Evolutionary conservation across 2,888 invertebrate genomes (phyloP), one percentile per base, ranked within the genome.

Genomic region (Aleiodes alternator): DNA sequence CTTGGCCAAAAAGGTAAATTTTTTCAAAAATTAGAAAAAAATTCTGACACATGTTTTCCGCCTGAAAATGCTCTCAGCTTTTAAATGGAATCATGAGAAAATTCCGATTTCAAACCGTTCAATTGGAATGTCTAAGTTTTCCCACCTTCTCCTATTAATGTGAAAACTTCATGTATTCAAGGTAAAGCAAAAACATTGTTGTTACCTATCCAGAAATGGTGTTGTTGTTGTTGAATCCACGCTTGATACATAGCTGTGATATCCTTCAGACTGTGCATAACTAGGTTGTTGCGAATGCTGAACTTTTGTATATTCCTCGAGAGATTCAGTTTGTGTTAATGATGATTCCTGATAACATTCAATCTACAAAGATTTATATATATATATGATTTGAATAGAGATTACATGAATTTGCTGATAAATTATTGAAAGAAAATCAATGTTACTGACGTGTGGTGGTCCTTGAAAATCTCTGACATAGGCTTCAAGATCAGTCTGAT

Each of bases 201-300:
- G 34, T 56, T 38, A 71, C 61, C 68, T 66, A 51, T 56, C 55
- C 11, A 61, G 59, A 57, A 43, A 43, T 43, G 43, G 43, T 43
- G 43, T 43, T 43, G 43, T 43, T 43, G 43, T 43, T 70, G 94
- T 94, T 8, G 94, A 94, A 87, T 95, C 95, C 53, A 94, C 94
- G 85, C 94, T 94, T 76, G 94, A 94, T 34, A 95, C 95, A 88
- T 95, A 95, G 87, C 95, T 94, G 87, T 95, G 95, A 88, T 95
- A 95, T 70, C 95, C 95, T 90, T 95, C 95, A 71, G 94, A 94
- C 85, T 95, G 95, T 69, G 95, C 95, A 90, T 95, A 95, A 71
- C 94, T 94, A 55, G 94, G 92, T 85, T 94, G 94, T 84, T 94
- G 94, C 82, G 94, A 94, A 87, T 94, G 94, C 34, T 89, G 89